These are phyloP conservation scores for Sinocyclocheilus grahami DNA, from an alignment of 2,113 vertebrate species.

Conservation along the genomic window DNA sequence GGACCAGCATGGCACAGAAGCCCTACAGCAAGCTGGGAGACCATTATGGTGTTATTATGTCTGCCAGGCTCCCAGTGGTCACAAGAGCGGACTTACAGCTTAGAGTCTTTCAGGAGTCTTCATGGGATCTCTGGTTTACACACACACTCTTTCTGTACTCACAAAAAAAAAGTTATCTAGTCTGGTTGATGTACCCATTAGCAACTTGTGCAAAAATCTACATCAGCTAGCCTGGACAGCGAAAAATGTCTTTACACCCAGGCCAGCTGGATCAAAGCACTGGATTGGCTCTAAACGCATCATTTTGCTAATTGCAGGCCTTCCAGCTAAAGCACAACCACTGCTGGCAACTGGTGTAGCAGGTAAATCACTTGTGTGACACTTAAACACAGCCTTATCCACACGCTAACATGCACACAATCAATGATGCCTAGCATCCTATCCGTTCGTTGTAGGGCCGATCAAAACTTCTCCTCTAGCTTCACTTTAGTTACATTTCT, in stretches of 20 bases:
- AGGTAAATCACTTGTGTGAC: constrained; percentile 37
- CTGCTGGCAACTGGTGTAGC: constrained; percentile 11
- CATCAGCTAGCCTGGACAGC: background rate
- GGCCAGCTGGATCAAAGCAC: constrained; percentile 22
- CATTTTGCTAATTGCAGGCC: constrained; percentile 27
- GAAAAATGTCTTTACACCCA: background rate
- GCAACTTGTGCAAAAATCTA: background rate
- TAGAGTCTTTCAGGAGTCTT: background rate
- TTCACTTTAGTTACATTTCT: constrained; percentile 17
- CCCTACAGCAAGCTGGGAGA: constrained; percentile 45
- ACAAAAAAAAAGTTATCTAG: background rate
- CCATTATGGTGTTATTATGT: constrained; percentile 57
- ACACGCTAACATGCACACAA: constrained; percentile 3
- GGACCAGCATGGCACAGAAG: constrained; percentile 37
- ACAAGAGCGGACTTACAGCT: background rate
- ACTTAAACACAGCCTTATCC: constrained; percentile 43
- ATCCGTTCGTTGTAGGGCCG: background rate
- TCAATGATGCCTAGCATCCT: constrained; percentile 22
- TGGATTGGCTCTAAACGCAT: background rate
- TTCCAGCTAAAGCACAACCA: constrained; percentile 9
- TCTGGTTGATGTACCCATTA: background rate
- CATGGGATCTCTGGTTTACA: background rate
- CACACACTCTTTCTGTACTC: background rate
- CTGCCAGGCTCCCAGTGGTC: constrained; percentile 28
- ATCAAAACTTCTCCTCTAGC: background rate